A percentile compares a stretch with the other conserved stretches of the same genome.
Evolutionary conservation across 2,888 invertebrate species (phyloP).

Genomic region (Pseudoips prasinana): DNA sequence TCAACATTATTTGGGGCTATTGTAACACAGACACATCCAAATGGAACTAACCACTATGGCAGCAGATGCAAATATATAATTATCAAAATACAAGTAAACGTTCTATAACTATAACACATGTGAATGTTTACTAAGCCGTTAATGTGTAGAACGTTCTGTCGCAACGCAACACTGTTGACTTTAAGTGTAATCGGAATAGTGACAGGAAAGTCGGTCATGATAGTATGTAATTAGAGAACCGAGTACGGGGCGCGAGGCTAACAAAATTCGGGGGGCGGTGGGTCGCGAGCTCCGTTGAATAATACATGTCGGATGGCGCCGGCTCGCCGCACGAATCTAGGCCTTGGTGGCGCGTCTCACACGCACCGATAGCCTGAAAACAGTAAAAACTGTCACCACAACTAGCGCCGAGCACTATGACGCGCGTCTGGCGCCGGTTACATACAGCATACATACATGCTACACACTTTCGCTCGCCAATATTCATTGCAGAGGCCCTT

Average conservation of each 20-base stretch:
- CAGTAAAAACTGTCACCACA: slow-evolving; percentile 29
- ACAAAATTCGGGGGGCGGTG: slow-evolving; percentile 72
- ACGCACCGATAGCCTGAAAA: slow-evolving; percentile 42
- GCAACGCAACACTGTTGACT: slow-evolving; percentile 44
- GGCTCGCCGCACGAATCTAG: slow-evolving; percentile 51
- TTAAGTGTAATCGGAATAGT: slow-evolving; percentile 55
- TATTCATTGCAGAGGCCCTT: no score
- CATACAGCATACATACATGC: no score
- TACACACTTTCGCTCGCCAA: no score
- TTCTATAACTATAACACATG: no score
- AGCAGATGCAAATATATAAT: no score
- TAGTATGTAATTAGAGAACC: slow-evolving; percentile 67
- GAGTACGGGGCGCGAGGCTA: slow-evolving; percentile 54
- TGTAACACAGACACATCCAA: no score
- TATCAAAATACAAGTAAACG: no score
- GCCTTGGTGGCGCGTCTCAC: slow-evolving; percentile 8
- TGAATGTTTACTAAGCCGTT: slow-evolving; percentile 13
- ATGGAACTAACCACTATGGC: no score
- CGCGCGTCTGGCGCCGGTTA: not conserved
- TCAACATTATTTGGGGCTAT: no score
- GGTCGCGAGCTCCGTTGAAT: slow-evolving; percentile 70
- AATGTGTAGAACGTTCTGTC: slow-evolving; percentile 37
- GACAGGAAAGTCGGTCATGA: slow-evolving; percentile 67
- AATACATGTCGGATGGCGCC: slow-evolving; percentile 67
- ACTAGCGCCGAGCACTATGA: not conserved